These are phyloP conservation scores for Drepana arcuata DNA, from an alignment of 1,140 invertebrate species.

Conservation along the genomic window DNA sequence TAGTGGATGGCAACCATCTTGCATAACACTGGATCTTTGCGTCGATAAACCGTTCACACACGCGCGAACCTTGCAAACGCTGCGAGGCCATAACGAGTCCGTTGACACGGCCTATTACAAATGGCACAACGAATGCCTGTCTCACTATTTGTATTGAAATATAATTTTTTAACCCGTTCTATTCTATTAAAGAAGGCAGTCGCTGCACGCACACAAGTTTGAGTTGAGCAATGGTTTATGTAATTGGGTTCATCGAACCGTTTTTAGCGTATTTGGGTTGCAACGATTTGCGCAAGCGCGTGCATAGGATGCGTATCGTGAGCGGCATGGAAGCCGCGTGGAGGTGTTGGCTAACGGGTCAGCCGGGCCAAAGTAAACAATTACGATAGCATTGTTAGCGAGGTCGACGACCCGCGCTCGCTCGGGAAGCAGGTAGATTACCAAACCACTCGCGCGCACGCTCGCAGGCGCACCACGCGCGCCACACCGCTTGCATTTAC, in stretches of 20 bases:
- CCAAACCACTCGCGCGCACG: conserved; percentile 18
- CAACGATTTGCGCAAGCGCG: conserved; percentile 28
- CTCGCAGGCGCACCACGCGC: conserved; percentile 5
- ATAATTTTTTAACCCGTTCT: too few species aligned
- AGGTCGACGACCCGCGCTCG: conserved; percentile 30
- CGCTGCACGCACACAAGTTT: too few species aligned
- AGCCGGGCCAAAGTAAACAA: conserved; percentile 39
- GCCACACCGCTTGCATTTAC: conserved; percentile 7
- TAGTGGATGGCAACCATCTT: conserved; percentile 14
- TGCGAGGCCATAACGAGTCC: conserved; percentile 3
- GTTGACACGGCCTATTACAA: conserved; percentile 4
- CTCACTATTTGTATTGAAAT: too few species aligned
- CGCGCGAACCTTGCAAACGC: conserved; percentile 1
- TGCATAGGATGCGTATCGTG: conserved; percentile 26
- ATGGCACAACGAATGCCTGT: too few species aligned
- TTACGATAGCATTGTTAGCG: conserved; percentile 38
- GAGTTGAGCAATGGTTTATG: too few species aligned
- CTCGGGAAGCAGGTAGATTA: conserved; percentile 17
- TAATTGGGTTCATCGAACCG: conserved; percentile 20
- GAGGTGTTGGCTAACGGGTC: conserved; percentile 24
- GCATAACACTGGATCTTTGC: conserved; percentile 5
- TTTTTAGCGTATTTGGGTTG: conserved; percentile 36
- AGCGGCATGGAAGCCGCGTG: conserved; percentile 21
- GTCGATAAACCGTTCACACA: background rate
- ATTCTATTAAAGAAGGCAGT: too few species aligned